These are phyloP conservation scores for Callorhinus ursinus DNA, from an alignment of 2,113 vertebrate genomes.

Conservation along the genomic window DNA sequence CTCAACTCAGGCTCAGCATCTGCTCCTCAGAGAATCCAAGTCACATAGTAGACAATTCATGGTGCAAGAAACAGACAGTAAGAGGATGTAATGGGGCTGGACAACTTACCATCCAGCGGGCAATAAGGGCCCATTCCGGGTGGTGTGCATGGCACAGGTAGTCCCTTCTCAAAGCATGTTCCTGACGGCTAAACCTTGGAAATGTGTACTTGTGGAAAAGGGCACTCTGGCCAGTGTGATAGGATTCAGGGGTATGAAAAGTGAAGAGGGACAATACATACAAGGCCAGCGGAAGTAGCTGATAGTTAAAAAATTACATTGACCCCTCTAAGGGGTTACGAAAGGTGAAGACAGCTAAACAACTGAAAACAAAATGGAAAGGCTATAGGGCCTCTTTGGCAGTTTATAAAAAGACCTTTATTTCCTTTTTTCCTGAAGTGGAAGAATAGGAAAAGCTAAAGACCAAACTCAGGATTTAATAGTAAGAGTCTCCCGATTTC, in stretches of 20 bases:
- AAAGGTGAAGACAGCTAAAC: neutral
- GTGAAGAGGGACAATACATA: neutral
- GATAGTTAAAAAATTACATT: neutral
- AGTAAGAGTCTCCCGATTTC: neutral
- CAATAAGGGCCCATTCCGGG: too few relatives aligned
- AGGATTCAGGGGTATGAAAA: neutral
- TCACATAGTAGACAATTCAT: neutral
- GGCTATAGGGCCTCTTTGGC: neutral
- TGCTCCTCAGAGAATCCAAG: neutral
- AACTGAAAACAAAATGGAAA: neutral
- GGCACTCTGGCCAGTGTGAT: neutral
- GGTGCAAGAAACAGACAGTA: neutral
- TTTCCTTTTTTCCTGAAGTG: neutral
- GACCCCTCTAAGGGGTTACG: neutral
- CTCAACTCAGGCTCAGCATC: neutral
- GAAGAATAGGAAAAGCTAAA: neutral
- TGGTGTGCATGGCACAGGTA: neutral
- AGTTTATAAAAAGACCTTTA: neutral
- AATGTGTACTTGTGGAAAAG: neutral
- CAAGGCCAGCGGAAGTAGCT: neutral
- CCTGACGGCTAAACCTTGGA: neutral
- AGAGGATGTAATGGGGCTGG: neutral
- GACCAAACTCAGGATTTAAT: neutral
- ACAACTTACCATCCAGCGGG: neutral
- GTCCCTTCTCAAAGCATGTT: neutral